phyloP scores from a whole-genome alignment of 1,140 invertebrate species.

The Lepidurus arcticus region DNA sequence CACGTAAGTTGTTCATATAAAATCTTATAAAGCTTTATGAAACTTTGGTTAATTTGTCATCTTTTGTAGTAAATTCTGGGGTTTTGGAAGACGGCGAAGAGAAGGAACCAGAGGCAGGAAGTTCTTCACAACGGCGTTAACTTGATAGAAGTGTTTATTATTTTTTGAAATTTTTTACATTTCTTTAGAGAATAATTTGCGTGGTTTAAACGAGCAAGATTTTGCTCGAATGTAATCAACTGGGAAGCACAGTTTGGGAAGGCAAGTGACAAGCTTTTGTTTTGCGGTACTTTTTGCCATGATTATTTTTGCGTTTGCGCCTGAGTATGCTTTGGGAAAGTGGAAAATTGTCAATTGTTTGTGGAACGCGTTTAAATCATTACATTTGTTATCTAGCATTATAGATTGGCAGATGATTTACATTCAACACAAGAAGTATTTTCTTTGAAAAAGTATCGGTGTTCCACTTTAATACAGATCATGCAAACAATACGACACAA shows the following conservation, averaged over 20 bases:
- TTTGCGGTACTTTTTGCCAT: slow-evolving; percentile 6
- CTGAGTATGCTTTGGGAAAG: neutral
- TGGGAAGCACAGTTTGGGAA: too few relatives aligned
- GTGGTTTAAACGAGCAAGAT: too few relatives aligned
- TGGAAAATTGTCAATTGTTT: neutral
- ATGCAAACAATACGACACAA: neutral
- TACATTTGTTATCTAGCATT: neutral
- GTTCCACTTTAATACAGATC: neutral
- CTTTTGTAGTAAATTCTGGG: neutral
- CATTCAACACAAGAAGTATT: neutral
- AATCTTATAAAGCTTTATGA: neutral
- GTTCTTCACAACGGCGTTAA: slow-evolving; percentile 12
- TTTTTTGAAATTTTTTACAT: neutral
- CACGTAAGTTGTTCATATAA: slow-evolving; percentile 26
- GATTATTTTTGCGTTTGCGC: neutral
- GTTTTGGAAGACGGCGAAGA: slow-evolving; percentile 5
- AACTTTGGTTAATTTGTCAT: neutral
- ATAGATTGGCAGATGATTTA: neutral
- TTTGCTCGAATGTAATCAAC: too few relatives aligned
- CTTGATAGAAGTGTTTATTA: neutral
- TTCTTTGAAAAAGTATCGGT: neutral
- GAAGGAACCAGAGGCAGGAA: slow-evolving; percentile 7
- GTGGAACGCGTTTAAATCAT: neutral
- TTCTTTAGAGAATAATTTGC: neutral
- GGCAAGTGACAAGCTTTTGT: neutral